Evolutionary conservation across 2,797 vertebrate genomes (phyloP).

Genomic region (Heteromormyrus szaboi): DNA sequence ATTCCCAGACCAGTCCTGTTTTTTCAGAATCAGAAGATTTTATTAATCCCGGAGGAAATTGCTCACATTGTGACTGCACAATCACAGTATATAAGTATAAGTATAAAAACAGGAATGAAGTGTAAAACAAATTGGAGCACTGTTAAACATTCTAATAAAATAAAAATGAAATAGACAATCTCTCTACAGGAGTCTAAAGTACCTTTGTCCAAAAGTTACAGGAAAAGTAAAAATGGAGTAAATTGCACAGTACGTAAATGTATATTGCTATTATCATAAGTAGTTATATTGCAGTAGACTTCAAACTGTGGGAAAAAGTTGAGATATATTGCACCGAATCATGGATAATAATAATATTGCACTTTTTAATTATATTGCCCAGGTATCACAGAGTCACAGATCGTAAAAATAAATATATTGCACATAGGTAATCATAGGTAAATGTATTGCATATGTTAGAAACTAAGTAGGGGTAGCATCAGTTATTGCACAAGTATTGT

Average conservation of each 20-base stretch:
- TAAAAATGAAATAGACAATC: background rate
- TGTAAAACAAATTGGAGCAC: background rate
- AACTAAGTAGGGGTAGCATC: background rate
- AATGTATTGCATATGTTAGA: background rate
- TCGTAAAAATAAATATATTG: background rate
- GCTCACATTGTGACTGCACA: background rate
- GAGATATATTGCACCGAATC: background rate
- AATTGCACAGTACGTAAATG: background rate
- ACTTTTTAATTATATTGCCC: background rate
- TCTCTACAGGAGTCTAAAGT: background rate
- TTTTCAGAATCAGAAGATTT: background rate
- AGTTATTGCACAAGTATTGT: background rate
- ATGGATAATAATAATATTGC: background rate
- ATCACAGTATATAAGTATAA: background rate
- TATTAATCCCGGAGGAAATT: background rate
- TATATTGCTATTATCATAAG: background rate
- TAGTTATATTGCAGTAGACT: background rate
- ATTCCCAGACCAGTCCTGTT: background rate
- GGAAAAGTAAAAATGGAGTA: background rate
- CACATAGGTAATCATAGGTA: background rate
- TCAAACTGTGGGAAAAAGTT: background rate
- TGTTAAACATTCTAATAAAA: background rate
- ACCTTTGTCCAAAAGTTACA: background rate
- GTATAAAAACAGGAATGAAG: background rate
- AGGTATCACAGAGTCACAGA: background rate